Base-by-base conservation (phyloP, 2,888 invertebrate genomes). In the Drosophila subquinaria region DNA sequence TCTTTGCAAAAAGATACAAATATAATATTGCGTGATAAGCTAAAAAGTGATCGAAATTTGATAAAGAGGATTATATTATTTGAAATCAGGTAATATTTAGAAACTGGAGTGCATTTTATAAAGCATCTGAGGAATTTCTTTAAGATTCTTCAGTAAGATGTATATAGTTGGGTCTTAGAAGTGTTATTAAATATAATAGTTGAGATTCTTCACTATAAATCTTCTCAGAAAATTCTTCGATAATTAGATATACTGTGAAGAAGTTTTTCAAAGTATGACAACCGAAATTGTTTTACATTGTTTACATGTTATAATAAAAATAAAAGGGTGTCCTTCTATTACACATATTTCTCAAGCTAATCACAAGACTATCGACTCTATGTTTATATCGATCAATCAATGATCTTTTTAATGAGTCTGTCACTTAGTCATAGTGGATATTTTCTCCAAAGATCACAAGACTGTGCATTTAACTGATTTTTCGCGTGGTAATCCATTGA, bases 391-490 rank as follows among this genome's bases (percentile, higher is more conserved):
- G n/a, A 56, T 56, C 13, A 45, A 56, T 45, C 35, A 45, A 45
- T 45, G 11, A 42, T 33, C 11, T 20, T 33, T 27, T 8, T 30
- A 30, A 6, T 27, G 5, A 30, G 8, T 47, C 17, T 35, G 56
- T 30, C 64, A 33, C 67, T 70, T 70, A 69, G 79, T 78, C 76
- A 78, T 59, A 5, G 27, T 60, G 33, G 17, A 55, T 43, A 17
- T 57, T 61, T 70, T 63, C 62, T 50, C 69, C 30, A 20, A 35
- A 20, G 77, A 81, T 80, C 80, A 80, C 78, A 80, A 80, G 80
- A 81, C 81, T 52, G 50, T 8, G 56, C 61, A 70, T 70, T 76
- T 62, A 76, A 73, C 38, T 59, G 57, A 40, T 51, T 70, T 70
- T 72, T 76, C 59, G 66, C 61, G 48, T 47, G 30, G 36, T 38